Percentiles rank a stretch among this genome's conserved stretches.
Conservation (phyloP, 2,797 vertebrate genomes). For the Babyrousa celebensis region DNA sequence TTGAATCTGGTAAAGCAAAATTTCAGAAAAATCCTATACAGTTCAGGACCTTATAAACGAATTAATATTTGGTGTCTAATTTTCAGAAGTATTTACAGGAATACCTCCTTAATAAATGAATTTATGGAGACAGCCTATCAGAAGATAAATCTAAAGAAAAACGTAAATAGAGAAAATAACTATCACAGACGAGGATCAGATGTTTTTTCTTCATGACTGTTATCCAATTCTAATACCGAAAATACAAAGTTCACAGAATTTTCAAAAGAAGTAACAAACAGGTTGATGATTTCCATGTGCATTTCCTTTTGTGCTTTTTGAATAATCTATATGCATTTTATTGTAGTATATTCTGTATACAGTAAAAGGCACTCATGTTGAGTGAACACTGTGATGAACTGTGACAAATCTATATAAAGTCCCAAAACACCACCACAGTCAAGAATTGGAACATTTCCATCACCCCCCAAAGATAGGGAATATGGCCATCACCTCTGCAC, state of each 20-base stretch:
- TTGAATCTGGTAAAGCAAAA: constrained; percentile 19
- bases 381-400: not conserved
- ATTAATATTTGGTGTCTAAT: constrained; percentile 19
- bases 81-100: constrained; percentile 72
- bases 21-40: not conserved
- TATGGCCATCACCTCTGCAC: not conserved
- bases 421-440: fast-evolving
- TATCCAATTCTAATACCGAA: not conserved
- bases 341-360: fast-evolving
- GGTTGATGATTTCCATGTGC: constrained; percentile 75
- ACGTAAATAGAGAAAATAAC: constrained; percentile 23
- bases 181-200: constrained; percentile 7
- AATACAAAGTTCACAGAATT: fast-evolving
- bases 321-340: fast-evolving
- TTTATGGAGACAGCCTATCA: not conserved
- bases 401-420: too few relatives aligned
- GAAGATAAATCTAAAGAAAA: constrained; percentile 69
- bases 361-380: fast-evolving
- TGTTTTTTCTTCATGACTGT: not conserved
- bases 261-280: constrained; percentile 50
- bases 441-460: not conserved
- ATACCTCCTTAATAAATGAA: constrained; percentile 40
- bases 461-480: fast-evolving
- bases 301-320: not conserved
- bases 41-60: constrained; percentile 6